phyloP scores from a whole-genome alignment of 2,888 invertebrate species.

The Aphrophora alni region DNA sequence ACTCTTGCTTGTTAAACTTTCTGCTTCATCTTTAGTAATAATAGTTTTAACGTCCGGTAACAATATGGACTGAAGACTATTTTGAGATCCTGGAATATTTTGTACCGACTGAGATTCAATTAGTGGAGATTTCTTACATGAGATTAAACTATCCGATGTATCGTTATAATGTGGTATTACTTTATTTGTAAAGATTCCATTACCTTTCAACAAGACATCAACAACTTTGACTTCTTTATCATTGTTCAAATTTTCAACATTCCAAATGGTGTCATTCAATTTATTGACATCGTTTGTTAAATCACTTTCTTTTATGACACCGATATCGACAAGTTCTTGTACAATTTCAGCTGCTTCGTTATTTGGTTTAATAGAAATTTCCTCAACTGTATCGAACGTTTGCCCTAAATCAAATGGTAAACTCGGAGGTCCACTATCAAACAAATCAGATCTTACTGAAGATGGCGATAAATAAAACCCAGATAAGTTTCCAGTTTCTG shows the following conservation, averaged over 20 bases:
- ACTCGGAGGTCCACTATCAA: conserved; percentile 47
- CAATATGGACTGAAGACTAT: neutral
- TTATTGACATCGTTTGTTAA: neutral
- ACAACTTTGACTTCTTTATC: neutral
- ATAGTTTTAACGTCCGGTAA: neutral
- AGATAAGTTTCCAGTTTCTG: conserved; percentile 49
- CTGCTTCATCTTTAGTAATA: neutral
- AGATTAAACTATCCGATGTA: neutral
- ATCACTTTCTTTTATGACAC: conserved; percentile 21
- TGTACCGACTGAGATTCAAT: neutral
- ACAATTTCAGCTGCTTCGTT: conserved; percentile 35
- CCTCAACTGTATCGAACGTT: conserved; percentile 45
- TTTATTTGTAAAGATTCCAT: neutral
- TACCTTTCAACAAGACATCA: neutral
- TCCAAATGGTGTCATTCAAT: neutral
- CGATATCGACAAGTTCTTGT: conserved; percentile 30
- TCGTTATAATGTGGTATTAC: neutral
- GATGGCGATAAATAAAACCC: conserved; percentile 52
- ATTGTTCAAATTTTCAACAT: neutral
- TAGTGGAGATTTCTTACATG: neutral
- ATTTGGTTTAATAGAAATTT: conserved; percentile 38
- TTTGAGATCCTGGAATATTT: neutral
- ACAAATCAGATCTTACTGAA: conserved; percentile 48
- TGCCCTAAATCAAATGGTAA: conserved; percentile 47
- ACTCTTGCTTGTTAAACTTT: neutral